A percentile compares a stretch with the other conserved stretches of the same genome.
These are phyloP conservation scores for Lasioglossum baleicum DNA, from an alignment of 1,140 invertebrate genomes.

Conservation along the genomic window DNA sequence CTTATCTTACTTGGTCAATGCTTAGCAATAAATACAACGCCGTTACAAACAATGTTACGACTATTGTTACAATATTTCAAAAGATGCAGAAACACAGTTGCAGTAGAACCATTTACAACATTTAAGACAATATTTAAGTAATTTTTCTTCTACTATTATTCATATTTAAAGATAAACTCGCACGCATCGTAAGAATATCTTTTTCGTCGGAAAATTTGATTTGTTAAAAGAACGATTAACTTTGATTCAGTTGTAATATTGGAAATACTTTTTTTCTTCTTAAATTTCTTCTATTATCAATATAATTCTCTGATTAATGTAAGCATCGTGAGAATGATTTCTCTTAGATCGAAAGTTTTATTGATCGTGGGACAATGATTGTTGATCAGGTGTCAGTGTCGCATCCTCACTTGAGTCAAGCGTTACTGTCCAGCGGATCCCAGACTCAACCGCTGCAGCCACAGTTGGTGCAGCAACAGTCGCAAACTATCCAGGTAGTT, in stretches of 20 bases:
- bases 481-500: slow-evolving; percentile 72
- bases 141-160: background rate
- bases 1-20: slow-evolving; percentile 3
- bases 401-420: slow-evolving; percentile 84
- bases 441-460: slow-evolving; percentile 67
- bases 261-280: too few relatives aligned
- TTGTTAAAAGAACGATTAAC: background rate
- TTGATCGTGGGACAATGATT: slow-evolving; percentile 30
- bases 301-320: too few relatives aligned
- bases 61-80: background rate
- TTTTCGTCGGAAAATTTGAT: background rate
- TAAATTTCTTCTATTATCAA: too few relatives aligned
- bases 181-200: background rate
- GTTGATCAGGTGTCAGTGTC: slow-evolving; percentile 80
- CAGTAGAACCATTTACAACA: too few relatives aligned
- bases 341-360: background rate
- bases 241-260: too few relatives aligned
- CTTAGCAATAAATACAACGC: slow-evolving; percentile 19
- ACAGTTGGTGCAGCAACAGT: slow-evolving; percentile 59
- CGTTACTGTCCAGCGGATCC: slow-evolving; percentile 80
- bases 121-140: background rate
- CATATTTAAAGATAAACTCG: background rate
- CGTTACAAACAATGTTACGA: background rate
- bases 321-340: slow-evolving; percentile 1
- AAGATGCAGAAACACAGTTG: background rate